Evolutionary conservation across 2,113 vertebrate species (phyloP).

Genomic region (Labeo catla): DNA sequence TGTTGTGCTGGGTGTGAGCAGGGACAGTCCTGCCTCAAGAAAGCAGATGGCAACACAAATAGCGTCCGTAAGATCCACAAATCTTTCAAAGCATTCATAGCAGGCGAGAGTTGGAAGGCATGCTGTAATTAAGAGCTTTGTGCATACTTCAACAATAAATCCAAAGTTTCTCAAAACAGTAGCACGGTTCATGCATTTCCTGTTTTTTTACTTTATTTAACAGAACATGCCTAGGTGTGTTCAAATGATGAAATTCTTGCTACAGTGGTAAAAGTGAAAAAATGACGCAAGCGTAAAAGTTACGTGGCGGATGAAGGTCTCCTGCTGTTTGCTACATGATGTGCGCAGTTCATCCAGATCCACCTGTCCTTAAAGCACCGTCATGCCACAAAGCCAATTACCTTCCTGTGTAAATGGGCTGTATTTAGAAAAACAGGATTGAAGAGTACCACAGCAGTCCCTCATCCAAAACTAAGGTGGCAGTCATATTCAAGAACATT

Average conservation of each 20-base stretch:
- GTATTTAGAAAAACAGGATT: not conserved
- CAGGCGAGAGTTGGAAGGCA: not conserved
- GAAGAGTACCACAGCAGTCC: not conserved
- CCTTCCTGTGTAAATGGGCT: not conserved
- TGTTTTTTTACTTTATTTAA: not conserved
- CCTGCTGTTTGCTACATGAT: not conserved
- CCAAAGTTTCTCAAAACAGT: not conserved
- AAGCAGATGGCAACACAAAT: slow-evolving; percentile 8
- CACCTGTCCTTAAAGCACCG: not conserved
- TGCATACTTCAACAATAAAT: not conserved
- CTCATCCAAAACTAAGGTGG: not conserved
- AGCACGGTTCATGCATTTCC: not conserved
- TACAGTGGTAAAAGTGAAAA: not conserved
- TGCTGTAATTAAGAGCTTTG: not conserved
- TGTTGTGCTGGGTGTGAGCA: not conserved
- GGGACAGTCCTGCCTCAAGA: not conserved
- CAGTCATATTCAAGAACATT: not conserved
- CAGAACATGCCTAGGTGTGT: not conserved
- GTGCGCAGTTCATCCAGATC: not conserved
- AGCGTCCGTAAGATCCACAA: not conserved
- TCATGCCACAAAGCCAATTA: not conserved
- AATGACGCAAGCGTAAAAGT: not conserved
- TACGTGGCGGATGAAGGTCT: not conserved
- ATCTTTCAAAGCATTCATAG: not conserved
- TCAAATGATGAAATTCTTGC: not conserved